These are phyloP conservation scores for Spisula subtruncata DNA, from an alignment of 2,888 invertebrate genomes.

Conservation along the genomic window DNA sequence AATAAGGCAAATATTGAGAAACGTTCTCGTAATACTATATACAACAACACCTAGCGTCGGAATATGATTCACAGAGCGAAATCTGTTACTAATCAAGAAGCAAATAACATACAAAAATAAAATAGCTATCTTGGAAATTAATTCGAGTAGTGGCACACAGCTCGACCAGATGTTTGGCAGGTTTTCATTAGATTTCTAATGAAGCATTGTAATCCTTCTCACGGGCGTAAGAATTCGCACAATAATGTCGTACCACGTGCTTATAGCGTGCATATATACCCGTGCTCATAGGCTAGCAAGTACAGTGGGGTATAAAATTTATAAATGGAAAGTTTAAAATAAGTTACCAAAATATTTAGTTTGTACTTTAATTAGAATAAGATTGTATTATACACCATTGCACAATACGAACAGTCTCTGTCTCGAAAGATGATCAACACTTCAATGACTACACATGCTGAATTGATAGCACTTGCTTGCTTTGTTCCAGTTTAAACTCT, in stretches of 20 bases:
- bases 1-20: background rate
- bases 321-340: background rate
- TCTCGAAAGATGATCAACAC: too few species aligned
- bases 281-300: background rate
- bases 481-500: too few species aligned
- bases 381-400: too few species aligned
- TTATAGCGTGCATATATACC: background rate
- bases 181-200: conserved; percentile 62
- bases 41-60: conserved; percentile 8
- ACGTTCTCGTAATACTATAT: background rate
- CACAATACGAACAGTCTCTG: too few species aligned
- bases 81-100: conserved; percentile 46
- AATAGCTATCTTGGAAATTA: conserved; percentile 55
- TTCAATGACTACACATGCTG: too few species aligned
- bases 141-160: conserved; percentile 49
- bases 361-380: too few species aligned
- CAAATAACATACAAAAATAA: conserved; percentile 48
- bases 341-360: too few species aligned
- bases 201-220: conserved; percentile 49
- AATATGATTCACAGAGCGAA: conserved; percentile 32
- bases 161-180: conserved; percentile 56
- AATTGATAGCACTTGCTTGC: too few species aligned
- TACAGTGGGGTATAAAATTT: background rate
- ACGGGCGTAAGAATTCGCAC: background rate
- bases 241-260: background rate